Evolutionary conservation across 2,888 invertebrate genomes (phyloP).

Genomic region (Cremastinae sp.): DNA sequence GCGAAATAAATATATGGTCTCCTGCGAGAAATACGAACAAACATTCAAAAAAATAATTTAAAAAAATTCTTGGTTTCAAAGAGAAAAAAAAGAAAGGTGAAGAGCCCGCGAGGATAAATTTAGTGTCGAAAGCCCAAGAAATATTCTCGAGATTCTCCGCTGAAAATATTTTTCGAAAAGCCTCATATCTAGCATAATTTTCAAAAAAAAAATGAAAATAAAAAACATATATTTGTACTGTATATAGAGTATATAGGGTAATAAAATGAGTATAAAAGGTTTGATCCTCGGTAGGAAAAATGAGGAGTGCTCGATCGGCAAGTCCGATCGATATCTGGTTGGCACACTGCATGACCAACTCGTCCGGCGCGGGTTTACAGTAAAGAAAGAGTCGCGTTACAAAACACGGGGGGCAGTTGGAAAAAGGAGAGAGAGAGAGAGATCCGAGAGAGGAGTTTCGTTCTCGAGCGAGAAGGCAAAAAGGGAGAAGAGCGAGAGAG

Average conservation of each 20-base stretch:
- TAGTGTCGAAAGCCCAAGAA: not conserved
- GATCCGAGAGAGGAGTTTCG: constrained; percentile 64
- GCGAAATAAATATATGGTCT: no score
- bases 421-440: constrained; percentile 74
- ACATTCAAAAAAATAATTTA: no score
- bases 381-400: constrained; percentile 74
- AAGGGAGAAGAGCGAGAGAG: constrained; percentile 5
- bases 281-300: constrained; percentile 5
- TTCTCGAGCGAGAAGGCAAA: constrained; percentile 50
- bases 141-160: not conserved
- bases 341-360: constrained; percentile 65
- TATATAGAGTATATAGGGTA: not conserved
- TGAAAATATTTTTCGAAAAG: not conserved
- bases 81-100: no score
- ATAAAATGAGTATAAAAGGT: no score
- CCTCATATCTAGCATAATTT: not conserved
- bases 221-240: not conserved
- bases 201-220: not conserved
- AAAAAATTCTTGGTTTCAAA: no score
- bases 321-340: constrained; percentile 63
- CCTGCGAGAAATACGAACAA: no score
- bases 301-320: constrained; percentile 63
- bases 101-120: no score
- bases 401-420: constrained; percentile 74
- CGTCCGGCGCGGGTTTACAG: constrained; percentile 39